Conservation (phyloP, 2,113 vertebrate species). For the Coregonus clupeaformis region DNA sequence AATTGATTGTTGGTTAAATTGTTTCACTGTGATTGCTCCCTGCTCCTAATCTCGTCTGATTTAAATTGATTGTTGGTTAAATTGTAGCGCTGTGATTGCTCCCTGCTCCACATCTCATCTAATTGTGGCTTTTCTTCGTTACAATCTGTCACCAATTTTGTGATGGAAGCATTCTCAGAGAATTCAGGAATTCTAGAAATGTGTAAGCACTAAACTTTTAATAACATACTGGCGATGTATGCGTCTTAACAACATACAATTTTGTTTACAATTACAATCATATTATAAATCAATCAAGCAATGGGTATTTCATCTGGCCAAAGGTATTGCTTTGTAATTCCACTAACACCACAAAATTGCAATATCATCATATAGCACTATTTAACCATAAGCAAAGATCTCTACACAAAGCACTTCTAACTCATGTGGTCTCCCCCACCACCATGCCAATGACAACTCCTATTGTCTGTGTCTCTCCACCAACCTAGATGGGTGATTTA, state of each 20-base stretch:
- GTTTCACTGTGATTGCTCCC: background rate
- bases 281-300: too few species aligned
- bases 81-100: background rate
- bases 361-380: too few species aligned
- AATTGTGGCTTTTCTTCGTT: background rate
- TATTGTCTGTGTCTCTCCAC: constrained; percentile 12
- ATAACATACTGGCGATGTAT: too few species aligned
- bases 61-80: background rate
- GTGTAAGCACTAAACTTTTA: background rate
- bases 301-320: too few species aligned
- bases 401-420: background rate
- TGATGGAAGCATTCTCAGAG: background rate
- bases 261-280: too few species aligned
- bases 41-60: background rate
- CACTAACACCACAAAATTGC: too few species aligned
- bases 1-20: background rate
- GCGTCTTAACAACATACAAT: too few species aligned
- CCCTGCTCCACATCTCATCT: background rate
- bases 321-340: too few species aligned
- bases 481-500: constrained; percentile 28
- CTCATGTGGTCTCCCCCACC: background rate
- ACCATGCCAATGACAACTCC: background rate
- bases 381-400: too few species aligned
- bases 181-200: background rate
- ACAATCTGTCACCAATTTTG: background rate